phyloP scores from a whole-genome alignment of 2,113 vertebrate species.

The Xyliphius kryptos region DNA sequence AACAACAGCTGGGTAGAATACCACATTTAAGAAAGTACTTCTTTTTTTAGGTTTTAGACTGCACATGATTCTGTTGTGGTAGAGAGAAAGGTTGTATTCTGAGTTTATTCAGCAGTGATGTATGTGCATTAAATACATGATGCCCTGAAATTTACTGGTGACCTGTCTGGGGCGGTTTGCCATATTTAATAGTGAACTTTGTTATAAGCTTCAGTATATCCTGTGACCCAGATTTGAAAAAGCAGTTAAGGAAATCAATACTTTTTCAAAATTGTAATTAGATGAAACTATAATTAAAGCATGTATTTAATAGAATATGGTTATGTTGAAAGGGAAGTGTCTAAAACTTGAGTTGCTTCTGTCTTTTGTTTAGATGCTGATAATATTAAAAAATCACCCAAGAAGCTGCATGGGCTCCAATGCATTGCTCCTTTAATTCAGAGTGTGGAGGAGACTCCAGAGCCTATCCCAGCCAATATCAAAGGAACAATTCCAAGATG shows the following conservation, averaged over 20 bases:
- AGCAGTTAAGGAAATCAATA: too few relatives aligned
- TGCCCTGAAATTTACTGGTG: too few relatives aligned
- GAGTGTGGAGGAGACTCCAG: slow-evolving; percentile 70
- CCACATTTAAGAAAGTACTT: background rate
- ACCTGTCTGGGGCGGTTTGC: too few relatives aligned
- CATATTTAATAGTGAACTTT: too few relatives aligned
- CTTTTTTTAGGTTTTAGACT: background rate
- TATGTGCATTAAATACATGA: too few relatives aligned
- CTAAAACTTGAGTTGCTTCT: background rate
- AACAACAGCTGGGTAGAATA: background rate
- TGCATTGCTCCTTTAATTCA: slow-evolving; percentile 67
- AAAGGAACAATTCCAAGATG: slow-evolving; percentile 77
- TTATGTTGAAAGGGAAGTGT: background rate
- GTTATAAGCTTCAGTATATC: too few relatives aligned
- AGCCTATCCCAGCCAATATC: slow-evolving; percentile 61
- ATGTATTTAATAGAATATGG: too few relatives aligned
- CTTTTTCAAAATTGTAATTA: too few relatives aligned
- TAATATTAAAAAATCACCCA: slow-evolving; percentile 1
- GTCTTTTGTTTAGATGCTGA: slow-evolving; percentile 1
- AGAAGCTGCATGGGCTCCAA: slow-evolving; percentile 52
- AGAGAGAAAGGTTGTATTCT: background rate
- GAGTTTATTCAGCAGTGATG: too few relatives aligned
- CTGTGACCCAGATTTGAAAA: too few relatives aligned
- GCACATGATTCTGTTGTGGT: background rate
- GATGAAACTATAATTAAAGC: too few relatives aligned